phyloP scores from a whole-genome alignment of 2,888 invertebrate genomes.

The Pasiphila rectangulata region DNA sequence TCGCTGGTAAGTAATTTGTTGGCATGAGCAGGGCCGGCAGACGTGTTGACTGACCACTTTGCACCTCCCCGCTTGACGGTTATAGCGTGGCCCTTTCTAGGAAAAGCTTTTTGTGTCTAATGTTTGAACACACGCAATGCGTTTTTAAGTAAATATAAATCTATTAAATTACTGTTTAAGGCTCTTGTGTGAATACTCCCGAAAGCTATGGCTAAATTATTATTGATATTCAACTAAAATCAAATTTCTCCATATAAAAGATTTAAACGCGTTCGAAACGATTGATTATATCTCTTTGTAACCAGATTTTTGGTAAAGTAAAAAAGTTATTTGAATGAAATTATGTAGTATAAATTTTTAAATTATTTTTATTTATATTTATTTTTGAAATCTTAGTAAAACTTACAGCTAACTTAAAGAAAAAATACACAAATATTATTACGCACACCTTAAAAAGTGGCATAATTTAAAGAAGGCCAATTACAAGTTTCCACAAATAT shows the following conservation, averaged over 20 bases:
- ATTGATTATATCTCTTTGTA: no score
- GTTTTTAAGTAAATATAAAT: constrained; percentile 35
- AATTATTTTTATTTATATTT: no score
- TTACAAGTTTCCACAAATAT: no score
- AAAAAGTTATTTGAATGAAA: no score
- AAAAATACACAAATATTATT: no score
- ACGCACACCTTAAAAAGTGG: no score
- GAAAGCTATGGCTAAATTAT: neutral
- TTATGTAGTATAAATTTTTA: no score
- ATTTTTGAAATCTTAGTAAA: no score
- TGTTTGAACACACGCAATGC: constrained; percentile 47
- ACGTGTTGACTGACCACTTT: constrained; percentile 69
- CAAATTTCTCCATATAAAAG: constrained; percentile 12
- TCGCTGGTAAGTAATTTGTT: constrained; percentile 54
- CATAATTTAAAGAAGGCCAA: no score
- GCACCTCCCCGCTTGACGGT: constrained; percentile 60
- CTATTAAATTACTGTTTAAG: constrained; percentile 30
- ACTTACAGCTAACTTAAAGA: no score
- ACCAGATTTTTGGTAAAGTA: no score
- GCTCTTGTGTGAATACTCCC: constrained; percentile 10
- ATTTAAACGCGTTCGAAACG: constrained; percentile 17
- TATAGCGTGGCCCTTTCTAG: constrained; percentile 63
- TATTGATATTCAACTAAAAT: neutral
- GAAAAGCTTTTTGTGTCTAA: constrained; percentile 53
- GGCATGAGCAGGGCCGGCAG: constrained; percentile 52